Conservation (phyloP, 2,888 invertebrate species). For the Hirudinaria manillensis region DNA sequence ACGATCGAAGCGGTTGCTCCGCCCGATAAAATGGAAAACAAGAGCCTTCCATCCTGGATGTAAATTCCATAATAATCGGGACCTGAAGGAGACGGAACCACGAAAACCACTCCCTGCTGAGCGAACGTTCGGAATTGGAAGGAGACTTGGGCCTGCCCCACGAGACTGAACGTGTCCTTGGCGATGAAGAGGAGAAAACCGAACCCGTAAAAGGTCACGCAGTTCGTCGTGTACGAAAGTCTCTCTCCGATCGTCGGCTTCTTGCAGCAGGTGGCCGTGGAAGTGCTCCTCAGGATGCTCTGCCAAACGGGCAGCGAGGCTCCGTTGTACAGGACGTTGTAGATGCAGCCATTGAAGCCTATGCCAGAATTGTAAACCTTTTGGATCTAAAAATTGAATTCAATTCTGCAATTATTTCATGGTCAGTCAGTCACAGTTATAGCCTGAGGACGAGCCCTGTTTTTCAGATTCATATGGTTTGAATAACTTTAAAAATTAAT, state of each 20-base stretch:
- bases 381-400: conserved; percentile 7
- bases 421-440: neutral
- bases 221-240: conserved; percentile 14
- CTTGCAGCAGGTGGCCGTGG: conserved; percentile 38
- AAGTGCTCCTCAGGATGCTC: conserved; percentile 31
- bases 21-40: conserved; percentile 30
- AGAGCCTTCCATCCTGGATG: conserved; percentile 36
- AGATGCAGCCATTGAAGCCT: conserved; percentile 42
- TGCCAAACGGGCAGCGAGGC: conserved; percentile 40
- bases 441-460: no score
- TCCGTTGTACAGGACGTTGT: conserved; percentile 37
- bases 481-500: no score
- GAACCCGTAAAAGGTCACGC: conserved; percentile 39
- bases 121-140: conserved; percentile 41
- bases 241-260: conserved; percentile 31
- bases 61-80: conserved; percentile 35
- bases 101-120: conserved; percentile 39
- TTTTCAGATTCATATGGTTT: no score
- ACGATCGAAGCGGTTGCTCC: conserved; percentile 7
- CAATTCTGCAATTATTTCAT: neutral
- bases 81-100: conserved; percentile 20
- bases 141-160: conserved; percentile 32
- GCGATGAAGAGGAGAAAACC: conserved; percentile 35
- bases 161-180: conserved; percentile 29
- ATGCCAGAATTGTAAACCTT: conserved; percentile 32